phyloP scores from a whole-genome alignment of 2,113 vertebrate species.

The Platanista minor region DNA sequence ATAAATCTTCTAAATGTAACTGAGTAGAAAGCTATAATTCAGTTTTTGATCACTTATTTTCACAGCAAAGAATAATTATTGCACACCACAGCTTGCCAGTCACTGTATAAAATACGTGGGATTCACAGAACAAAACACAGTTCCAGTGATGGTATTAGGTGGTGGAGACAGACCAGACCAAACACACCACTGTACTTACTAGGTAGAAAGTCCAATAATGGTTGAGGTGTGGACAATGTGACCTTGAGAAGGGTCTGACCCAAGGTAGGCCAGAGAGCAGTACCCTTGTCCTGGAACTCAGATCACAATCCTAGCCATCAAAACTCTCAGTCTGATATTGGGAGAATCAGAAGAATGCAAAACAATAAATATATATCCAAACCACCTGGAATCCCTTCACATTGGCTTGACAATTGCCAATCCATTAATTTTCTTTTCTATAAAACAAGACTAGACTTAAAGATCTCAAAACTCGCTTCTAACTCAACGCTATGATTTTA shows the following conservation, averaged over 20 bases:
- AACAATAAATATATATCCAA: neutral
- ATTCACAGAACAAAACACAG: neutral
- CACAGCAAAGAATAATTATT: neutral
- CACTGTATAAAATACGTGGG: neutral
- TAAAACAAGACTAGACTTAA: neutral
- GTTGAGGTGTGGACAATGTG: neutral
- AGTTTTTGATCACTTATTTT: neutral
- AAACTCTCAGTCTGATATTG: neutral
- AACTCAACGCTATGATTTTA: neutral
- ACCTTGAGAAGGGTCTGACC: neutral
- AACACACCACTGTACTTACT: neutral
- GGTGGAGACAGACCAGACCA: neutral
- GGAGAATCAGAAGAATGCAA: neutral
- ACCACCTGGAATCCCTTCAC: neutral
- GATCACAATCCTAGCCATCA: neutral
- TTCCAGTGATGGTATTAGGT: neutral
- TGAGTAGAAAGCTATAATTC: neutral
- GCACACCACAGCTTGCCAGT: neutral
- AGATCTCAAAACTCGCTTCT: neutral
- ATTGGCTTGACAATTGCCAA: neutral
- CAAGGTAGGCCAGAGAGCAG: neutral
- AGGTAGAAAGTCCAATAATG: neutral
- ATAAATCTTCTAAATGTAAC: neutral
- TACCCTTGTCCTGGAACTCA: neutral
- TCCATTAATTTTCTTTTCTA: neutral